Percentiles rank a stretch among this genome's conserved stretches.
These are phyloP conservation scores for Vicugna pacos DNA, from an alignment of 2,113 vertebrate genomes.

Conservation along the genomic window DNA sequence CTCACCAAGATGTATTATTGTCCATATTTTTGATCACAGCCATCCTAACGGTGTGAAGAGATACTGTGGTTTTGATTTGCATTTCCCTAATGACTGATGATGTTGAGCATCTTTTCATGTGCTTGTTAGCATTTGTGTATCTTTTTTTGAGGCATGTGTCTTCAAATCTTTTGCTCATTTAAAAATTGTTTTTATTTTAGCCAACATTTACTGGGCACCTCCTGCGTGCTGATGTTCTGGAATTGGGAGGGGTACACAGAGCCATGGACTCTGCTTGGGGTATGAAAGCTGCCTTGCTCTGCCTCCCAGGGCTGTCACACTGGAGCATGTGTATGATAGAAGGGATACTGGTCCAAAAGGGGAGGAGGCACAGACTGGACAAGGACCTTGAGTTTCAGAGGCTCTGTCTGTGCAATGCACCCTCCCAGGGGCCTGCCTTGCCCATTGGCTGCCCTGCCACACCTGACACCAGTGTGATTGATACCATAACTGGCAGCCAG, in stretches of 20 bases:
- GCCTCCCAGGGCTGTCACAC: background rate
- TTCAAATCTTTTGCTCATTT: slow-evolving; percentile 40
- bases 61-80: slow-evolving; percentile 47
- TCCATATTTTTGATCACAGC: background rate
- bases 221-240: background rate
- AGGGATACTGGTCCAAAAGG: background rate
- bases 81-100: slow-evolving; percentile 49
- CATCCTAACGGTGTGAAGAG: background rate
- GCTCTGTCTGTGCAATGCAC: background rate
- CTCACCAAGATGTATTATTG: background rate
- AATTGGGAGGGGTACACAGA: background rate
- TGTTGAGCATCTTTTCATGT: background rate
- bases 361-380: background rate
- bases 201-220: background rate
- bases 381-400: slow-evolving; percentile 29
- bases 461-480: background rate
- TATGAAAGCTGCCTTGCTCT: background rate
- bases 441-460: background rate
- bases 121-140: background rate
- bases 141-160: slow-evolving; percentile 19
- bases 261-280: background rate
- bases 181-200: slow-evolving; percentile 45
- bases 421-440: background rate
- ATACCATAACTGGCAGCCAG: background rate
- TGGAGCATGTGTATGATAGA: background rate